phyloP scores from a whole-genome alignment of 2,113 vertebrate genomes.

The Rhagologus leucostigma region DNA sequence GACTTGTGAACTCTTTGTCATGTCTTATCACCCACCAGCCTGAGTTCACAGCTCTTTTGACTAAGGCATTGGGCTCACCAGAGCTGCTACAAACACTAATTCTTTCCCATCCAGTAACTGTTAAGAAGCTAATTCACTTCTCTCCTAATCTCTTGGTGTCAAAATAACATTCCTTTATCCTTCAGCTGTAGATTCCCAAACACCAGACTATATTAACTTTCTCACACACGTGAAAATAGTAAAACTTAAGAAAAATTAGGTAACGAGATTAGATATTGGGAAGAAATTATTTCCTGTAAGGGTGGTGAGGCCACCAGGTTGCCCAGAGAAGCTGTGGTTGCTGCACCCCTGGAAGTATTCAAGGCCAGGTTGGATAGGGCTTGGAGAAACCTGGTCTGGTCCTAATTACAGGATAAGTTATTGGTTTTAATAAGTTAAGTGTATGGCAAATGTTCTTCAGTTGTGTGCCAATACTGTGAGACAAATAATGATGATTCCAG shows the following conservation, averaged over 20 bases:
- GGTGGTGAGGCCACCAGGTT: neutral
- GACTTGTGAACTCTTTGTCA: neutral
- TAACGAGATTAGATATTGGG: neutral
- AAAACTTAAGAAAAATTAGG: neutral
- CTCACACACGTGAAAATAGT: neutral
- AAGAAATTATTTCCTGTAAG: neutral
- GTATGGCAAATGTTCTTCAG: neutral
- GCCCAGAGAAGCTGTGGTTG: neutral
- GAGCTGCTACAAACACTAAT: neutral
- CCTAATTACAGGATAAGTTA: neutral
- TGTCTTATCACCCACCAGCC: neutral
- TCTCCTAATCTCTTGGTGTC: neutral
- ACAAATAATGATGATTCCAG: neutral
- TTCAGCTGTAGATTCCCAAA: neutral
- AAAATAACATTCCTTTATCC: neutral
- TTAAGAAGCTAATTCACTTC: neutral
- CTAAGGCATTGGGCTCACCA: neutral
- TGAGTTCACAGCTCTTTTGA: neutral
- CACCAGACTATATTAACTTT: neutral
- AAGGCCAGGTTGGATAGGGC: neutral
- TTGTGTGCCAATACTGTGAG: neutral
- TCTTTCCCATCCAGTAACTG: neutral
- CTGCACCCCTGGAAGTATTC: neutral
- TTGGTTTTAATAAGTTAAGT: neutral
- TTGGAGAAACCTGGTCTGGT: neutral